Evolutionary conservation across 2,888 invertebrate genomes (phyloP), one percentile per base, ranked within the genome.

Genomic region (Cantharis lateralis): DNA sequence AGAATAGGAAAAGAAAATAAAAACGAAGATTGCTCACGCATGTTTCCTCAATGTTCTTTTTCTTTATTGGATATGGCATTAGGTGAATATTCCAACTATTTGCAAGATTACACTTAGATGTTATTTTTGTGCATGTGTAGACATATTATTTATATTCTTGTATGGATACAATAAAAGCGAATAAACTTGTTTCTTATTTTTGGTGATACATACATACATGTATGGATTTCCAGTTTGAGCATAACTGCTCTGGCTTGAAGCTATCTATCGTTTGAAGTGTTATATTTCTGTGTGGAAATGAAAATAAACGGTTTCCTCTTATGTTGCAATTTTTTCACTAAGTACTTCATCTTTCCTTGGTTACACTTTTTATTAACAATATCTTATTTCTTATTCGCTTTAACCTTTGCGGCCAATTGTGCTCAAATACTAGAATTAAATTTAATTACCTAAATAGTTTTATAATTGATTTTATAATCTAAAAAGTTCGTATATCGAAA

Each of bases 51-150:
- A 15, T 95, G 95, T 85, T 92, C 92, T 10, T 89, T 95, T 82
- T 95, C 95, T 0, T 86, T 95, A 79, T 90, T 95, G 70, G 93
- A 95, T 83, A 86, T 94, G 86, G 94, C 93, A 4, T 88, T 94
- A 81, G 94, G 94, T 3, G 82, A 85, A 77, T 86, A 77, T 61
- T 74, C 78, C 20, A 20, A 69, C 61, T 75, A 75, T 62, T 20
- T 48, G 15, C 24, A 68, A 13, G 72, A 64, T 20, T 72, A 75
- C 18, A 75, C 72, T 66, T 75, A 68, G 48, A 2, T 62, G 24
- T 71, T 48, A 48, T 48, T 48, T n/a, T 48, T 48, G 48, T 48
- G n/a, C 7, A 48, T 48, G 48, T 48, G 7, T n/a, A 7, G 48
- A 13, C 3, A 13, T 13, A 11, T 32, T 48, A 5, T 5, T n/a